These are phyloP conservation scores for Theropithecus gelada DNA, from an alignment of 2,113 vertebrate species.

Conservation along the genomic window DNA sequence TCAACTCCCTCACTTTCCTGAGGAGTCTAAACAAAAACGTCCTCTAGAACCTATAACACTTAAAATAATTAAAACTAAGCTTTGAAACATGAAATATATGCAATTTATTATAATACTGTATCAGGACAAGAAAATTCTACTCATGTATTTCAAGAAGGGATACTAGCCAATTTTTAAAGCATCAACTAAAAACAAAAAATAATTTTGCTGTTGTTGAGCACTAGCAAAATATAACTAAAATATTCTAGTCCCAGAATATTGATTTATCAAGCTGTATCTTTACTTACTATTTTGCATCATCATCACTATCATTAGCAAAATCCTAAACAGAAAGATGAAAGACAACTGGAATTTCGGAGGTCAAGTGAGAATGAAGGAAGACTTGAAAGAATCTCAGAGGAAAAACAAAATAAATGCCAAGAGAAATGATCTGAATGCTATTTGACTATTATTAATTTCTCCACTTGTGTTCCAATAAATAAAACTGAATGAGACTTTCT, in stretches of 20 bases:
- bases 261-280: background rate
- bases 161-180: background rate
- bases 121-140: background rate
- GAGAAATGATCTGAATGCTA: background rate
- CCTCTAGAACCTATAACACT: background rate
- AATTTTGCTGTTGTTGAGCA: background rate
- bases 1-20: background rate
- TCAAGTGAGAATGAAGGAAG: background rate
- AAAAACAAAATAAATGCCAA: background rate
- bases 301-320: background rate
- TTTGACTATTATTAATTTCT: background rate
- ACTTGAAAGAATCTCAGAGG: background rate
- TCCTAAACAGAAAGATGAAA: background rate
- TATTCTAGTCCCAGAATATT: background rate
- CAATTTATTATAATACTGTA: background rate
- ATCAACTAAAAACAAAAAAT: background rate
- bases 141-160: background rate
- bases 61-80: conserved; percentile 3
- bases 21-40: background rate
- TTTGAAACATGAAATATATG: background rate
- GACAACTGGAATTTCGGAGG: background rate
- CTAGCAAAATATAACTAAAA: background rate
- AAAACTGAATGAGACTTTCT: background rate
- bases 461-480: background rate
- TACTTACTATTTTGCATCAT: background rate